phyloP scores from a whole-genome alignment of 2,888 invertebrate species.

The Drosophila robusta region DNA sequence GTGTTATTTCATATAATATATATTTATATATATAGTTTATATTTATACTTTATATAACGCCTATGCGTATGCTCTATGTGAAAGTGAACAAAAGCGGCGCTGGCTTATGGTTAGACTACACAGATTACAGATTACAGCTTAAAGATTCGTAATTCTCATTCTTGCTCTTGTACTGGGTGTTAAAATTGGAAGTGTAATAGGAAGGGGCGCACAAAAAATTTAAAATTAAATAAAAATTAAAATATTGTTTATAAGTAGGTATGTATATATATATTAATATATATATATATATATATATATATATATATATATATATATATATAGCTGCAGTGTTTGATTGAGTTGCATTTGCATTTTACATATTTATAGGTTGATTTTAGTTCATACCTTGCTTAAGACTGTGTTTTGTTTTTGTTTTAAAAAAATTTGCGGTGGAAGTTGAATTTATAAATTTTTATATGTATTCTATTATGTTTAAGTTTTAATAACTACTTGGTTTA shows the following conservation, averaged over 20 bases:
- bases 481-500: slow-evolving; percentile 72
- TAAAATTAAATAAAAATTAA: slow-evolving; percentile 49
- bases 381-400: slow-evolving; percentile 75
- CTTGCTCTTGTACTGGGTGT: slow-evolving; percentile 62
- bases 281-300: slow-evolving; percentile 50
- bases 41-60: slow-evolving; percentile 72
- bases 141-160: slow-evolving; percentile 48
- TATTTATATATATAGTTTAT: slow-evolving; percentile 58
- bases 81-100: slow-evolving; percentile 79
- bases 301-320: slow-evolving; percentile 47
- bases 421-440: slow-evolving; percentile 81
- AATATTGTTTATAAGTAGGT: slow-evolving; percentile 54
- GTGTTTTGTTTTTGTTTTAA: slow-evolving; percentile 64
- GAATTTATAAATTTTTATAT: slow-evolving; percentile 75
- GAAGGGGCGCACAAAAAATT: slow-evolving; percentile 34
- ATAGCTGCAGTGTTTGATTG: slow-evolving; percentile 76
- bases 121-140: slow-evolving; percentile 64
- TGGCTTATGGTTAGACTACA: slow-evolving; percentile 73
- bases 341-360: slow-evolving; percentile 72
- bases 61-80: slow-evolving; percentile 72
- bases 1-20: slow-evolving; percentile 64
- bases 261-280: slow-evolving; percentile 18
- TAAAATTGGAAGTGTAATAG: slow-evolving; percentile 26
- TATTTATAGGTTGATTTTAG: slow-evolving; percentile 58
- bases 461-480: slow-evolving; percentile 65